Evolutionary conservation across 1,140 invertebrate genomes (phyloP).

Genomic region (Pogonomyrmex californicus): DNA sequence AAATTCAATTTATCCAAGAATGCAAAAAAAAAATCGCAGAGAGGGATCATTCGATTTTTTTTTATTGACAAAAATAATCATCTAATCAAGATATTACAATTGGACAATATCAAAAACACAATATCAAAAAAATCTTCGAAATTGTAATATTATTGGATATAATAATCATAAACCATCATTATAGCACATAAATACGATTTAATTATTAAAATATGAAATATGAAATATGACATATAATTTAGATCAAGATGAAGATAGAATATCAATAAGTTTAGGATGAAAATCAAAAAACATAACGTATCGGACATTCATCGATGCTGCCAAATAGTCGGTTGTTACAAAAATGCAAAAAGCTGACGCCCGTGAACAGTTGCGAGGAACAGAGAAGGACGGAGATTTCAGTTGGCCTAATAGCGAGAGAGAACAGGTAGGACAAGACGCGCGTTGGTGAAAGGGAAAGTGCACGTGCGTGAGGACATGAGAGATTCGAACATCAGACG

Average conservation of each 20-base stretch:
- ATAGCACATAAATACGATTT: not conserved
- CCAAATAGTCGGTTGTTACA: not conserved
- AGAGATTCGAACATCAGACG: not conserved
- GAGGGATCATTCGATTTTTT: not conserved
- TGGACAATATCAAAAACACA: not conserved
- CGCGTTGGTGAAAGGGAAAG: conserved; percentile 68
- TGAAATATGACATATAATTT: not conserved
- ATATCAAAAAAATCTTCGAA: not conserved
- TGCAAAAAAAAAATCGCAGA: conserved; percentile 1
- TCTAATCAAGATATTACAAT: too few species aligned
- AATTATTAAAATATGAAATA: not conserved
- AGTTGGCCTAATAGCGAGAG: not conserved
- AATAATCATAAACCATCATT: not conserved
- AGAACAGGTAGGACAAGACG: conserved; percentile 58
- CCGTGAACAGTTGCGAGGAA: conserved; percentile 37
- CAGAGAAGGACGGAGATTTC: not conserved
- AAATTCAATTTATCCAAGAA: conserved; percentile 28
- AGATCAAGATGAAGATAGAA: not conserved
- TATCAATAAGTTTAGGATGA: not conserved
- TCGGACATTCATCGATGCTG: not conserved
- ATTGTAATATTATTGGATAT: not conserved
- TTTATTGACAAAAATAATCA: not conserved
- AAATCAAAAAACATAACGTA: not conserved
- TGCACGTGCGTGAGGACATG: conserved; percentile 28
- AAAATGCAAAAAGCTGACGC: conserved; percentile 66